phyloP scores from a whole-genome alignment of 2,888 invertebrate species.

The Diachrysia chrysitis region DNA sequence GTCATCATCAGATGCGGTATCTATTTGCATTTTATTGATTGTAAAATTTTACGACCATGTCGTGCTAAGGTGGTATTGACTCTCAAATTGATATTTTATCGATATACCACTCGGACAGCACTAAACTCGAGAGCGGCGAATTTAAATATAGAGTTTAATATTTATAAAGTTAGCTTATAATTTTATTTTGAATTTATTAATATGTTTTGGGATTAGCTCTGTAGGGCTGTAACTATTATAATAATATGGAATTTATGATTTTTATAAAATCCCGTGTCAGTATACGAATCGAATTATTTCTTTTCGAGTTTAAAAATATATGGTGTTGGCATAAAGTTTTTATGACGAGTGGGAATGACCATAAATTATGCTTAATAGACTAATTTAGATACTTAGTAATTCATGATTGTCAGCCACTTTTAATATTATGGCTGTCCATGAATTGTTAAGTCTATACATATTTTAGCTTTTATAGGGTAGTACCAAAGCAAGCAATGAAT shows the following conservation, averaged over 20 bases:
- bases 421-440: constrained; percentile 25
- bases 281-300: constrained; percentile 21
- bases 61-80: constrained; percentile 72
- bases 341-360: constrained; percentile 36
- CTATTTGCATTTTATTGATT: constrained; percentile 80
- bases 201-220: constrained; percentile 50
- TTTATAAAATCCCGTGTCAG: constrained; percentile 36
- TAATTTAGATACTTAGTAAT: constrained; percentile 46
- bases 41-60: constrained; percentile 80
- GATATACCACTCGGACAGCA: constrained; percentile 56
- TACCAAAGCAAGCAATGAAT: constrained; percentile 7
- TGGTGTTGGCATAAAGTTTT: constrained; percentile 49
- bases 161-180: constrained; percentile 60
- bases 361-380: constrained; percentile 52
- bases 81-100: constrained; percentile 80
- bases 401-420: constrained; percentile 37
- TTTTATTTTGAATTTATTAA: constrained; percentile 60
- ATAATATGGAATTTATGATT: constrained; percentile 43
- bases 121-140: constrained; percentile 60
- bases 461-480: constrained; percentile 22
- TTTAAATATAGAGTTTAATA: constrained; percentile 57
- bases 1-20: constrained; percentile 71
- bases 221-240: constrained; percentile 44
- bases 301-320: constrained; percentile 27
- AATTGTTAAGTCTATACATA: constrained; percentile 34